Evolutionary conservation across 2,888 invertebrate genomes (phyloP).

Genomic region (Aphodius granarius): DNA sequence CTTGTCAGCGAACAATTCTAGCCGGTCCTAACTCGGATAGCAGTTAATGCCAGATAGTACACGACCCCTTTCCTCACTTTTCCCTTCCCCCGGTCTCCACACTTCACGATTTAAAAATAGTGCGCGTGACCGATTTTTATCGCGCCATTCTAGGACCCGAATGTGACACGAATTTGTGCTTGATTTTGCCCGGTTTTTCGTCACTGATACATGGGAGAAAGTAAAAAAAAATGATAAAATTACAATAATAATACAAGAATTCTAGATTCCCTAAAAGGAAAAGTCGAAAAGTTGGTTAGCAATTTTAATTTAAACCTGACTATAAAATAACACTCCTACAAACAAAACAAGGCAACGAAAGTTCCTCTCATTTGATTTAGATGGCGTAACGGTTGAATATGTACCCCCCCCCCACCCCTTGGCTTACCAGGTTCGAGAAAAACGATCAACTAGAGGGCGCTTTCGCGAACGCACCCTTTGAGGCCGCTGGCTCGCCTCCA

Average conservation of each 20-base stretch:
- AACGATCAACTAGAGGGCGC: conserved; percentile 7
- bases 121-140: not conserved
- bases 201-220: not conserved
- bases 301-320: too few relatives aligned
- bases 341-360: not conserved
- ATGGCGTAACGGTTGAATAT: not conserved
- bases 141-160: not conserved
- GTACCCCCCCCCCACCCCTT: not conserved
- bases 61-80: not conserved
- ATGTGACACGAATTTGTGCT: not conserved
- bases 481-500: conserved; percentile 6
- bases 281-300: too few relatives aligned
- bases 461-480: not conserved
- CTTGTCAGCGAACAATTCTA: not conserved
- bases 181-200: not conserved
- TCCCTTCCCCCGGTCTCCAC: not conserved
- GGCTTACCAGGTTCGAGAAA: too few relatives aligned
- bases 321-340: not conserved
- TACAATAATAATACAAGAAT: too few relatives aligned
- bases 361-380: not conserved
- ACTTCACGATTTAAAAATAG: not conserved
- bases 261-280: too few relatives aligned
- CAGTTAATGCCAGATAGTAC: not conserved
- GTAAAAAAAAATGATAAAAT: not conserved
- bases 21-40: not conserved